phyloP scores from a whole-genome alignment of 2,888 invertebrate species.

The Saturnia pavonia region DNA sequence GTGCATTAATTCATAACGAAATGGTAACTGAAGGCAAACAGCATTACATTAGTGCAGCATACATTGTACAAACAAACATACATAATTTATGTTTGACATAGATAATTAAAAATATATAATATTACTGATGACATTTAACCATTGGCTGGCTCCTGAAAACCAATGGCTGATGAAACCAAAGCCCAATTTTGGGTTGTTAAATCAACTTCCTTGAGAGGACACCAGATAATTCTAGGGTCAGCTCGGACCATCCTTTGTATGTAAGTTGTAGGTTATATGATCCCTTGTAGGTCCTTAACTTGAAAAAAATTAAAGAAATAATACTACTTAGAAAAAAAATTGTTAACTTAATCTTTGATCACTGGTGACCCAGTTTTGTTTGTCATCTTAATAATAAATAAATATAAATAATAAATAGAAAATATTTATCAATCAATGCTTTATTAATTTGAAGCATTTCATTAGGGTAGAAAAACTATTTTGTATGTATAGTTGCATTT shows the following conservation, averaged over 20 bases:
- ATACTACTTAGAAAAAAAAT: background rate
- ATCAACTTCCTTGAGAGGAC: background rate
- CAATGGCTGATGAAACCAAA: background rate
- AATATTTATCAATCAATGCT: no score
- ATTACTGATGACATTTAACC: background rate
- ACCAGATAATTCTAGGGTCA: background rate
- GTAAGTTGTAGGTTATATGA: no score
- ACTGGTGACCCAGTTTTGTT: background rate
- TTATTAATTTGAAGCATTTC: background rate
- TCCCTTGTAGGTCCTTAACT: background rate
- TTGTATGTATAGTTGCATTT: background rate
- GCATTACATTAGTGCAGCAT: slow-evolving; percentile 49
- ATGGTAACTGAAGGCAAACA: slow-evolving; percentile 64
- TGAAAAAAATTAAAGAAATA: background rate
- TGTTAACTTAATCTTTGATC: background rate
- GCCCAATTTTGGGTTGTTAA: background rate
- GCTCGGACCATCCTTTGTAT: background rate
- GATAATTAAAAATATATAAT: background rate
- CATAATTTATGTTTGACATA: slow-evolving; percentile 17
- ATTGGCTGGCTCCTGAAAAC: background rate
- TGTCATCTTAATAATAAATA: background rate
- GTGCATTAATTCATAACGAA: slow-evolving; percentile 50
- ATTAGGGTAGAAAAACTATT: background rate
- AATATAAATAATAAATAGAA: no score
- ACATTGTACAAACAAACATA: slow-evolving; percentile 27